phyloP scores from a whole-genome alignment of 2,888 invertebrate species.

The Boloria euphrosyne region DNA sequence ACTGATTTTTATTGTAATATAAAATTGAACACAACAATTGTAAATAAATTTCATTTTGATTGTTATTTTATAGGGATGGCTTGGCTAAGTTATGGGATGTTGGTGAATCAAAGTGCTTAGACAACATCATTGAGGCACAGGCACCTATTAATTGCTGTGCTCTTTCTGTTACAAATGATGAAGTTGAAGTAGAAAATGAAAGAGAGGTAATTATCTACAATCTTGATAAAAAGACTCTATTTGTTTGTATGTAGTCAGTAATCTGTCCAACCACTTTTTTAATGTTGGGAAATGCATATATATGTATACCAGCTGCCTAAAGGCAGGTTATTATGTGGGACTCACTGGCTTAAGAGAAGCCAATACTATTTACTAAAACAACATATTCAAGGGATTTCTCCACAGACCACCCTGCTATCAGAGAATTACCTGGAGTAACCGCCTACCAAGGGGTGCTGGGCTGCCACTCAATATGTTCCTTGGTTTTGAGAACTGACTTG shows the following conservation, averaged over 20 bases:
- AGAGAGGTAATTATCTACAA: constrained; percentile 61
- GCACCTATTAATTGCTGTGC: constrained; percentile 84
- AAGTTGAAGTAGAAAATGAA: constrained; percentile 60
- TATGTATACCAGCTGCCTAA: too few species aligned
- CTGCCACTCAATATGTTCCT: too few species aligned
- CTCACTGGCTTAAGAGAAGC: too few species aligned
- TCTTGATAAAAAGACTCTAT: neutral
- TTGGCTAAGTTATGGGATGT: constrained; percentile 87
- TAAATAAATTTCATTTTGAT: neutral
- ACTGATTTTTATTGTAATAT: neutral
- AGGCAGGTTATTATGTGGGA: too few species aligned
- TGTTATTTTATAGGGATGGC: constrained; percentile 80
- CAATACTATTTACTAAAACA: too few species aligned
- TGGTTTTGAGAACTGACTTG: too few species aligned
- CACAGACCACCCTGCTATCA: too few species aligned
- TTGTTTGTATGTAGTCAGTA: too few species aligned
- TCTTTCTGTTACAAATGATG: constrained; percentile 61
- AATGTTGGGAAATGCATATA: too few species aligned
- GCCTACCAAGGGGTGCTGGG: too few species aligned
- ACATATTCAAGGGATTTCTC: too few species aligned
- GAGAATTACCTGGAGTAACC: too few species aligned
- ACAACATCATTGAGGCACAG: constrained; percentile 73
- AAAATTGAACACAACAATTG: neutral
- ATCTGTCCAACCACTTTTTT: neutral
- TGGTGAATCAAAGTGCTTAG: constrained; percentile 82